Base-by-base conservation (phyloP, 2,888 invertebrate genomes). In the Linnaemya tessellans region DNA sequence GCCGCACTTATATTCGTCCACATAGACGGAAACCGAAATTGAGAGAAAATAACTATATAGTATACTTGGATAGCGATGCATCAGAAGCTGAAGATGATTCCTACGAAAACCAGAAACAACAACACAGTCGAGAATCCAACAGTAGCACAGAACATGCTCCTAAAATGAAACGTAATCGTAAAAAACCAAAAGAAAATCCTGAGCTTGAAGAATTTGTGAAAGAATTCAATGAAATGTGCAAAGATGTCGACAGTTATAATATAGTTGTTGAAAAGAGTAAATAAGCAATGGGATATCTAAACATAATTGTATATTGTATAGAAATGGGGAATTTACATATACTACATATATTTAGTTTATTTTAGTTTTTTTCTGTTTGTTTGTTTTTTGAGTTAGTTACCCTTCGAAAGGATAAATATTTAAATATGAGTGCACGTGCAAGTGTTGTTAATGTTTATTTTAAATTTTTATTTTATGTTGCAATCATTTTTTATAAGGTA, bases 161-260 rank as follows among this genome's bases (percentile, higher is more conserved):
- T 0, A 83, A 71, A 60, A 87, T 87, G 7, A 90, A 90, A 58
- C 62, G 84, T 15, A 85, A 88, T 2, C 87, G 81, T 46, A 89
- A 90, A 80, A 84, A 86, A 15, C 81, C 86, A 0, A 79, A 84
- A 22, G 71, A 58, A 58, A 88, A 88, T 22, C 80, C 80, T 2
- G 89, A 90, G 30, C 51, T 92, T 5, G 73, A 89, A 0, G 84
- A 89, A 9, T 92, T 90, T 60, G 86, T 90, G 7, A 86, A 88
- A n/a, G 90, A 91, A 54, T 92, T 92, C 74, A 91, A 91, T 77
- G 88, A 89, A 71, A 89, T 92, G 89, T 91, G 91, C 60, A 88
- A 89, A 49, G 91, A 92, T 80, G 91, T 92, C 9, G 90, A 90
- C 7, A 84, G 89, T n/a, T 92, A 89, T 86, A 83, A 91, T 25